A percentile compares a stretch with the other conserved stretches of the same genome.
phyloP scores from a whole-genome alignment of 2,113 vertebrate genomes.

The Eleginops maclovinus region DNA sequence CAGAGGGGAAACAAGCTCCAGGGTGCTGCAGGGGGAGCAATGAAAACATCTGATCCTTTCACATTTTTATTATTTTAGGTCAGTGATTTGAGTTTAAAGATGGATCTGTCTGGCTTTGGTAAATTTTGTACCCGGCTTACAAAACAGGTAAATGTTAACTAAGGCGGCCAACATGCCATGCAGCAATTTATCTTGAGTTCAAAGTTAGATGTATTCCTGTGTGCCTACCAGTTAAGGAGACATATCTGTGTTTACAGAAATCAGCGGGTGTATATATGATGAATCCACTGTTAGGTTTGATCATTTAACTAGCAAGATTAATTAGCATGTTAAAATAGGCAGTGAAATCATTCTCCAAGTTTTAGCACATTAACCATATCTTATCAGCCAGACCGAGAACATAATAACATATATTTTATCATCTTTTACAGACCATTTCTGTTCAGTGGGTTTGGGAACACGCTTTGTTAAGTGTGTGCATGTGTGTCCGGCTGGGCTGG shows the following conservation, averaged over 20 bases:
- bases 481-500: conserved; percentile 22
- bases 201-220: not conserved
- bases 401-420: not conserved
- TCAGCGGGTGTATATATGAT: too few species aligned
- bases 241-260: not conserved
- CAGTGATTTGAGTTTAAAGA: not conserved
- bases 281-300: not conserved
- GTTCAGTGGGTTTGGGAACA: not conserved
- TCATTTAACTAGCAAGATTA: not conserved
- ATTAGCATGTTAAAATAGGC: not conserved
- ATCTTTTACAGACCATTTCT: not conserved
- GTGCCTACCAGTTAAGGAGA: not conserved
- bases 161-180: not conserved
- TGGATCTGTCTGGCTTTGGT: not conserved
- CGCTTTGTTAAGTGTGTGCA: conserved; percentile 45
- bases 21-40: too few species aligned
- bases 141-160: not conserved
- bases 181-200: not conserved
- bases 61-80: not conserved
- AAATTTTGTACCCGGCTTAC: not conserved
- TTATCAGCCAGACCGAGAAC: not conserved
- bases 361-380: not conserved
- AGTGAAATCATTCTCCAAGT: not conserved
- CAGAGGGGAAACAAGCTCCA: not conserved
- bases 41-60: not conserved